These are phyloP conservation scores for Archips xylosteana DNA, from an alignment of 2,888 invertebrate genomes.

Conservation along the genomic window DNA sequence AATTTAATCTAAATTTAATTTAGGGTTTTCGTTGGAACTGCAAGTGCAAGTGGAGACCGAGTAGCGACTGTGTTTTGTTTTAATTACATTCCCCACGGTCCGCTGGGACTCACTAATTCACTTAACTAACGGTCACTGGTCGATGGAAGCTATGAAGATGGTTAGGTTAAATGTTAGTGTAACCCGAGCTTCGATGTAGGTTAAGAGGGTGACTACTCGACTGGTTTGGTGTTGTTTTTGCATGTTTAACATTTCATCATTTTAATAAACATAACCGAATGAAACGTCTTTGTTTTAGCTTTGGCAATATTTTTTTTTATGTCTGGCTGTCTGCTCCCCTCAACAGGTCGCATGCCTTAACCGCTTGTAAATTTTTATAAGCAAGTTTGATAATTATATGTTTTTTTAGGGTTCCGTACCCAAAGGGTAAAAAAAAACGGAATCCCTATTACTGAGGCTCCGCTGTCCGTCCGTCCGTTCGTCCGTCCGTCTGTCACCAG, in stretches of 20 bases:
- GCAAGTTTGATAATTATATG: no score
- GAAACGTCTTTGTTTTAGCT: no score
- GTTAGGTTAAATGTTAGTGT: constrained; percentile 6
- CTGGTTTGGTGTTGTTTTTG: not conserved
- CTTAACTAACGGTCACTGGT: constrained; percentile 42
- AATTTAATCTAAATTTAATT: constrained; percentile 4
- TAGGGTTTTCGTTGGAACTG: not conserved
- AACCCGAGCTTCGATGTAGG: not conserved
- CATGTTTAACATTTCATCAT: not conserved
- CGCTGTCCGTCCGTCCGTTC: no score
- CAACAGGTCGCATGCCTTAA: no score
- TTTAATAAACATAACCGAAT: not conserved
- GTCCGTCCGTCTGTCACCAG: no score
- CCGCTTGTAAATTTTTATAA: no score
- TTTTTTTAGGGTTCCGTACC: no score
- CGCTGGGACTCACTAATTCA: constrained; percentile 18
- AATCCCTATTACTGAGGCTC: no score
- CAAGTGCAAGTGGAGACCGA: not conserved
- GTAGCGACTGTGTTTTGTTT: constrained; percentile 58
- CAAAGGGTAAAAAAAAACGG: no score
- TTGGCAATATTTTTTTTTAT: no score
- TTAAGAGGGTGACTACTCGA: not conserved
- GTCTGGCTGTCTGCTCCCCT: no score
- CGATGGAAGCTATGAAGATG: constrained; percentile 41
- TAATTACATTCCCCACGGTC: constrained; percentile 58